Percentiles rank a stretch among this genome's conserved stretches.
Evolutionary conservation across 1,140 invertebrate species (phyloP).

Genomic region (Stegodyphus dumicola): DNA sequence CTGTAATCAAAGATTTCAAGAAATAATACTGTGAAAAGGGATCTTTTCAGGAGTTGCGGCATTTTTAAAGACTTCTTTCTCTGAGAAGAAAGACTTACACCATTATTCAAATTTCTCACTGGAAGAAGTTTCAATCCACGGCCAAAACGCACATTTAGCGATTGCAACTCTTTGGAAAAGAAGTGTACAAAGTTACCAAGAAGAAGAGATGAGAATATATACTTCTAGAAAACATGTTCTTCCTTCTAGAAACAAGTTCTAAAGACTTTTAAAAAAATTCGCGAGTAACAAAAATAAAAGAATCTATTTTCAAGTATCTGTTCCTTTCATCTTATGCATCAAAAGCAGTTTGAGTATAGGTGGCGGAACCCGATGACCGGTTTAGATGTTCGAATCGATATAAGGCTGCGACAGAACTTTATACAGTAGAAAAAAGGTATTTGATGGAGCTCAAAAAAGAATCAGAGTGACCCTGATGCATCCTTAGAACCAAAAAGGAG

Average conservation of each 20-base stretch:
- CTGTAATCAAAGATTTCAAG: no score
- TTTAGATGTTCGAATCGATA: constrained; percentile 39
- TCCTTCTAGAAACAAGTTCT: neutral
- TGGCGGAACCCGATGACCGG: constrained; percentile 12
- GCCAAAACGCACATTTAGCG: neutral
- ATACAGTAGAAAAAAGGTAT: constrained; percentile 4
- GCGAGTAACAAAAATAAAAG: neutral
- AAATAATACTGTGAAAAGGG: no score
- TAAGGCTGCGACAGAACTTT: neutral
- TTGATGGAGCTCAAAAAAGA: constrained; percentile 13
- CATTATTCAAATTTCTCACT: no score
- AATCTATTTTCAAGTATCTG: neutral
- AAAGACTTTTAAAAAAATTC: neutral
- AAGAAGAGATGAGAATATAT: constrained; percentile 16
- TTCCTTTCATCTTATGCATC: constrained; percentile 31
- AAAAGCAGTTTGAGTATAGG: constrained; percentile 9
- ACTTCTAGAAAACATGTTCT: constrained; percentile 38
- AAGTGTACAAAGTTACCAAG: constrained; percentile 6
- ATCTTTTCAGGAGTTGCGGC: no score
- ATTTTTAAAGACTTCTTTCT: no score
- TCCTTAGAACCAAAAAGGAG: neutral
- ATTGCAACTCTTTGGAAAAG: constrained; percentile 9
- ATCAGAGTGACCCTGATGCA: constrained; percentile 13
- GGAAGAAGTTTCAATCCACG: neutral
- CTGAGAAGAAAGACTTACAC: no score